Conservation (phyloP, 2,113 vertebrate genomes). For the Oostethus manadensis region DNA sequence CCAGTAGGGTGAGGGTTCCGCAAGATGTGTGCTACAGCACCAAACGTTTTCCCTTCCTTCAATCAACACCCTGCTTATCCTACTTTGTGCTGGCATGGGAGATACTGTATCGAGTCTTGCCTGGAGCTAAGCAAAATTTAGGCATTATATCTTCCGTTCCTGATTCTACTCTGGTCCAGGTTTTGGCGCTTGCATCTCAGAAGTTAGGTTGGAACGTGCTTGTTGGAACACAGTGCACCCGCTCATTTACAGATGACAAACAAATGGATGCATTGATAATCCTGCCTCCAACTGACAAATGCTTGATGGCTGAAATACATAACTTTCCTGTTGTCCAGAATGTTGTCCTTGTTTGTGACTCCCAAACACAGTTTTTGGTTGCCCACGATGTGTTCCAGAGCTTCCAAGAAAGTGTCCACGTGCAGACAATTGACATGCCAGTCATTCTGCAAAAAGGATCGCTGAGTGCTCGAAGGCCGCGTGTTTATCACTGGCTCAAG, state of each 20-base stretch:
- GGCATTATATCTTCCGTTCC: constrained; percentile 69
- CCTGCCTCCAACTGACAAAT: constrained; percentile 67
- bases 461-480: constrained; percentile 60
- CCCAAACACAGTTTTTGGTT: constrained; percentile 27
- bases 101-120: constrained; percentile 68
- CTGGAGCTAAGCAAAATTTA: constrained; percentile 61
- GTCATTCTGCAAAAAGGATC: constrained; percentile 71
- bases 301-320: constrained; percentile 46
- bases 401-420: constrained; percentile 57
- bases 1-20: constrained; percentile 70
- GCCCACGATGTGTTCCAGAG: constrained; percentile 37
- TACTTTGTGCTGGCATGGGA: constrained; percentile 78
- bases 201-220: constrained; percentile 73
- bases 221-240: constrained; percentile 45
- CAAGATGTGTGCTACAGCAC: constrained; percentile 72
- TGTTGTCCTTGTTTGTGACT: constrained; percentile 71
- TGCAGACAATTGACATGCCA: constrained; percentile 60
- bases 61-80: constrained; percentile 76
- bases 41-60: constrained; percentile 68
- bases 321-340: constrained; percentile 54
- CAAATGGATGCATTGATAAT: constrained; percentile 68
- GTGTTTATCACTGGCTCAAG: constrained; percentile 69
- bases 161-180: constrained; percentile 69
- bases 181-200: constrained; percentile 66
- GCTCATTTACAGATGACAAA: constrained; percentile 32